Evolutionary conservation across 2,888 invertebrate species (phyloP).

Genomic region (Plebejus argus): DNA sequence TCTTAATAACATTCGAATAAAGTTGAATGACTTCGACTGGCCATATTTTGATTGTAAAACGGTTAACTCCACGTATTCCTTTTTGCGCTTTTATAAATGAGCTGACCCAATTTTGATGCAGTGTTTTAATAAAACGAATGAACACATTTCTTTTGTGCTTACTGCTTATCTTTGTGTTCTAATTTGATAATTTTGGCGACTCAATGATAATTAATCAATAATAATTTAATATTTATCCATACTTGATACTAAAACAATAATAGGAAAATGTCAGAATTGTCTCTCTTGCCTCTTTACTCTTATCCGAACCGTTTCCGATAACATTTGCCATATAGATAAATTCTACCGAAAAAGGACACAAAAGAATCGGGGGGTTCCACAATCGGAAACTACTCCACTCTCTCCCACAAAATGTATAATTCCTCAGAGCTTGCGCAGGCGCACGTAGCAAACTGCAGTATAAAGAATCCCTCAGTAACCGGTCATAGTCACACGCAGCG

Average conservation of each 20-base stretch:
- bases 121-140: background rate
- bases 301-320: too few relatives aligned
- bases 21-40: background rate
- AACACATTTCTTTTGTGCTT: background rate
- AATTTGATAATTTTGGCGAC: background rate
- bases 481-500: slow-evolving; percentile 9
- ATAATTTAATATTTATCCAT: background rate
- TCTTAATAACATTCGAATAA: slow-evolving; percentile 2
- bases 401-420: background rate
- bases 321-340: too few relatives aligned
- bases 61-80: background rate
- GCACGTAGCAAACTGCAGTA: background rate
- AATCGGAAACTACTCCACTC: background rate
- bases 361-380: too few relatives aligned
- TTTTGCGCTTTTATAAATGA: background rate
- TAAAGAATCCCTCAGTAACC: background rate
- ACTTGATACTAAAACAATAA: background rate
- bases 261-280: background rate
- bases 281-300: too few relatives aligned
- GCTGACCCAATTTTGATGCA: background rate
- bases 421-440: background rate
- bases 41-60: background rate
- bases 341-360: too few relatives aligned
- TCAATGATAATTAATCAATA: background rate
- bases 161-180: background rate